Evolutionary conservation across 1,140 invertebrate species (phyloP).

Genomic region (Leptonema lineaticorne): DNA sequence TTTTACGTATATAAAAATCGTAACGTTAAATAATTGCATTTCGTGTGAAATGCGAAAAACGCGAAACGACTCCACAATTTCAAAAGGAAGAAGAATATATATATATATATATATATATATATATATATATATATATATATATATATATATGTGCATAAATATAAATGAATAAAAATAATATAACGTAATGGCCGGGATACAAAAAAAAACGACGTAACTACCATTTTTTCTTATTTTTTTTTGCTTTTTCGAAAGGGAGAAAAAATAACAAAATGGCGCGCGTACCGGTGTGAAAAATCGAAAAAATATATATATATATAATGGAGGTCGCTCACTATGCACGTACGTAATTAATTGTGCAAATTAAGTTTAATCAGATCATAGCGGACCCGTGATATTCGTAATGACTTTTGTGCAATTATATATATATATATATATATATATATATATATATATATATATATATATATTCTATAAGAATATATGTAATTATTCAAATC

Average conservation of each 20-base stretch:
- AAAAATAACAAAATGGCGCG: not conserved
- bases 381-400: not conserved
- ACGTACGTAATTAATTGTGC: not conserved
- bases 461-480: too few relatives aligned
- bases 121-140: too few relatives aligned
- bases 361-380: not conserved
- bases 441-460: too few relatives aligned
- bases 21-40: not conserved
- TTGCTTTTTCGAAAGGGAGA: too few relatives aligned
- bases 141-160: too few relatives aligned
- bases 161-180: too few relatives aligned
- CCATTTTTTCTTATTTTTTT: too few relatives aligned
- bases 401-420: too few relatives aligned
- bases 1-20: not conserved
- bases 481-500: too few relatives aligned
- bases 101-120: too few relatives aligned
- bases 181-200: not conserved
- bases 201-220: not conserved
- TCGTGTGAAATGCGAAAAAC: conserved; percentile 2
- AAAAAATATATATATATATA: too few relatives aligned
- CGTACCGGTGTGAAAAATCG: not conserved
- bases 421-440: too few relatives aligned
- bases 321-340: not conserved
- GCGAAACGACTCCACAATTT: not conserved
- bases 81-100: not conserved